phyloP scores from a whole-genome alignment of 2,797 vertebrate species.

The Limnodromus scolopaceus region DNA sequence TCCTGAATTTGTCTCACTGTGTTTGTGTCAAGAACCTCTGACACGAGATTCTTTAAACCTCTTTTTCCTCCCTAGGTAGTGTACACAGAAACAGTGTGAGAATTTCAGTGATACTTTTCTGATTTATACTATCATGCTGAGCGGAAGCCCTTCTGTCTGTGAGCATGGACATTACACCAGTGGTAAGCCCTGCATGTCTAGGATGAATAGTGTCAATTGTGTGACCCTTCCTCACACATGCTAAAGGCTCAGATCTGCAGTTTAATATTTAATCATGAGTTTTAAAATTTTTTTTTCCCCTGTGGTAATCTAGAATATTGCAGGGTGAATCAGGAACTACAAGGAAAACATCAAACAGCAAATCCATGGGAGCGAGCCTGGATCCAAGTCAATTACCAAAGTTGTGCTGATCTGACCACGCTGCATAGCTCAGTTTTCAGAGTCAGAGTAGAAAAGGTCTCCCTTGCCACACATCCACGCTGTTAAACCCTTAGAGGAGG shows the following conservation, averaged over 20 bases:
- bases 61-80: background rate
- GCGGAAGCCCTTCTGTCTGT: background rate
- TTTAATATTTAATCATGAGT: background rate
- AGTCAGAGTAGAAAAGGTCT: background rate
- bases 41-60: background rate
- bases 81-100: background rate
- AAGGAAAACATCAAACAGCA: background rate
- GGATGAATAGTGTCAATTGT: background rate
- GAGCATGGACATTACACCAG: background rate
- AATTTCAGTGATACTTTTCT: background rate
- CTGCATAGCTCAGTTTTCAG: background rate
- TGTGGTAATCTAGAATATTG: background rate
- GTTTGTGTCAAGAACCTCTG: background rate
- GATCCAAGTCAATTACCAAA: background rate
- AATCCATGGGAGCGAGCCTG: background rate
- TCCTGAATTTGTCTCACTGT: background rate
- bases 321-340: background rate
- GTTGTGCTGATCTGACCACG: background rate
- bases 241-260: background rate
- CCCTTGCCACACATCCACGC: background rate
- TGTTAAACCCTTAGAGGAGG: background rate
- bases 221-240: background rate
- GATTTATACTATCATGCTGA: background rate
- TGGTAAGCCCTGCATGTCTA: background rate
- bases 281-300: background rate